These are phyloP conservation scores for Calliopum simillimum DNA, from an alignment of 2,888 invertebrate species.

Conservation along the genomic window DNA sequence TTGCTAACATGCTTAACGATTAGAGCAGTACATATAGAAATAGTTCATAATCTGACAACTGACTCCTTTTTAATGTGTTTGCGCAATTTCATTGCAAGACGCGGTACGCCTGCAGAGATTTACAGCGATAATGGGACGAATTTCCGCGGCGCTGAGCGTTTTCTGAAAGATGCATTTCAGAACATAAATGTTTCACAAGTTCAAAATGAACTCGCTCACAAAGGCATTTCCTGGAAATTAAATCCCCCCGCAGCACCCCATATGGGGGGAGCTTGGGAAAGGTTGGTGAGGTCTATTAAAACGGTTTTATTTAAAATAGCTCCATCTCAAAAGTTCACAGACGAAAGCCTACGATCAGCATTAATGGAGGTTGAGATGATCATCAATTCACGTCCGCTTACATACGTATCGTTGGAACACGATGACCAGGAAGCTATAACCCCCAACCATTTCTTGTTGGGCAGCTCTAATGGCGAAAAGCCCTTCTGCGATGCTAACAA, in stretches of 20 bases:
- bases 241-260: neutral
- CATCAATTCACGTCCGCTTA: slow-evolving; percentile 41
- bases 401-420: slow-evolving; percentile 40
- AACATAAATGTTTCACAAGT: neutral
- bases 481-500: too few relatives aligned
- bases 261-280: neutral
- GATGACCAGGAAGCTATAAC: slow-evolving; percentile 52
- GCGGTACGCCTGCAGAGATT: slow-evolving; percentile 30
- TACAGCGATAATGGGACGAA: slow-evolving; percentile 31
- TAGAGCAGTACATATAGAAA: slow-evolving; percentile 38
- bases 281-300: slow-evolving; percentile 22
- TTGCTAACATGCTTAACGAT: slow-evolving; percentile 43
- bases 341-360: slow-evolving; percentile 37
- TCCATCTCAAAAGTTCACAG: slow-evolving; percentile 37
- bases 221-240: neutral
- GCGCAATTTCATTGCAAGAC: slow-evolving; percentile 35
- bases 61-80: slow-evolving; percentile 39
- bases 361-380: slow-evolving; percentile 36
- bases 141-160: slow-evolving; percentile 23
- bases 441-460: slow-evolving; percentile 55
- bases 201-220: neutral
- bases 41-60: slow-evolving; percentile 40
- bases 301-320: slow-evolving; percentile 26
- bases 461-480: too few relatives aligned
- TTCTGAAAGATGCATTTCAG: slow-evolving; percentile 5